Base-by-base conservation (phyloP, 2,797 vertebrate species). In the Alcedo atthis region DNA sequence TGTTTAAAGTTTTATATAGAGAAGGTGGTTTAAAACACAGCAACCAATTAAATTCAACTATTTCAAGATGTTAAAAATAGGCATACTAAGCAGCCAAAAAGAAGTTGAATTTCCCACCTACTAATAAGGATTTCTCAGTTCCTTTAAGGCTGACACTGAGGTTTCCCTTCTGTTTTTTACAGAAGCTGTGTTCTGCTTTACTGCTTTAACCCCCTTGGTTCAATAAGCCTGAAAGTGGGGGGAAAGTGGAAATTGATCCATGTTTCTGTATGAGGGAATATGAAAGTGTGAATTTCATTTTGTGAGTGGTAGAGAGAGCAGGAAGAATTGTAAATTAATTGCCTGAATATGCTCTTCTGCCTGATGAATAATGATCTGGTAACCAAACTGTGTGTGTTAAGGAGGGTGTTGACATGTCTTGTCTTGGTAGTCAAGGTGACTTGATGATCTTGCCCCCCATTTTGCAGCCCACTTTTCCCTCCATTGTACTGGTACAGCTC, bases 41-140 rank as follows among this genome's bases (percentile, higher is more conserved):
- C 15, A 30, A 19, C 33, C 30, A 49, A 66, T 81, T 64, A 30
- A 24, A 24, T 58, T 63, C 10, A 71, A 1, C 57, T 74, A 45
- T 53, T 62, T 71, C 45, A 68, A 86, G 53, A 58, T 61, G 19
- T 77, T 92, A 80, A 90, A 92, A 53, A 24, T 33, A 66, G 28
- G 16, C 73, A 59, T 46, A 57, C 49, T 75, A 53, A 91, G 61
- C 49, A 32, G 71, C 46, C 25, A 88, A 91, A 91, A 90, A 75
- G 33, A 22, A 74, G 37, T 87, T 90, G 90, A 93, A 92, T 96
- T 97, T 96, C 87, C 37, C 68, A 89, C 80, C 78, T 93, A 45
- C 81, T 88, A 32, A 30, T 45, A 91, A 87, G 80, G 69, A 58
- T 90, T 89, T 96, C 80, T 85, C 89, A 93, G 87, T 94, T 91